Conservation (phyloP, 2,888 invertebrate genomes). For the Chaitophorus viminalis region DNA sequence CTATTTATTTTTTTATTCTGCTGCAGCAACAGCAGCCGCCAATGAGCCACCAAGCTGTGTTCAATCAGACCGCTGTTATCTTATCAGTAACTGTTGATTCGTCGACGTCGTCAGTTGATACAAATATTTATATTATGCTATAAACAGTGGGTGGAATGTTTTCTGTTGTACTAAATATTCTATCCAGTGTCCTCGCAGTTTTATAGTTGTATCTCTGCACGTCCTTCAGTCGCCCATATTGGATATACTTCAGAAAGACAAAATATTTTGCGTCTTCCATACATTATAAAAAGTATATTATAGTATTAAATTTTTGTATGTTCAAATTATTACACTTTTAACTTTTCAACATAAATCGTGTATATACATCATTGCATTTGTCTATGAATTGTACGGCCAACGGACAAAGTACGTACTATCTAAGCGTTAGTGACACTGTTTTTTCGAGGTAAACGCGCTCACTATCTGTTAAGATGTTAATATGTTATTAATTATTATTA, state of each 20-base stretch:
- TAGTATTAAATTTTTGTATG: neutral
- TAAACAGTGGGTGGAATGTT: neutral
- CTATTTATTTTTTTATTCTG: neutral
- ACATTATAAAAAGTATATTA: neutral
- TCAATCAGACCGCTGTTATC: conserved; percentile 29
- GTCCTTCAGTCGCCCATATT: neutral
- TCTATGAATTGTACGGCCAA: neutral
- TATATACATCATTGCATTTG: neutral
- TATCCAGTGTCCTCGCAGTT: neutral
- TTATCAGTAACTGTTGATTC: conserved; percentile 6
- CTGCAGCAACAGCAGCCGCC: neutral
- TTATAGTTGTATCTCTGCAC: neutral
- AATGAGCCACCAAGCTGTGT: neutral
- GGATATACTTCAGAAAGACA: neutral
- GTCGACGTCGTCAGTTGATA: neutral
- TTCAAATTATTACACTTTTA: neutral
- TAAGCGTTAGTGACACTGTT: too few species aligned
- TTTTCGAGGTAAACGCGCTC: too few species aligned
- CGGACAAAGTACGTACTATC: too few species aligned
- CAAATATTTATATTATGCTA: conserved; percentile 17
- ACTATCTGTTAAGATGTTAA: too few species aligned
- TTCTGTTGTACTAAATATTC: neutral
- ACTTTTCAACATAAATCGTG: neutral
- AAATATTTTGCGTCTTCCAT: neutral
- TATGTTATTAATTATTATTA: too few species aligned